Base-by-base conservation (phyloP, 2,888 invertebrate species). In the Lissocephala sabroskyi region DNA sequence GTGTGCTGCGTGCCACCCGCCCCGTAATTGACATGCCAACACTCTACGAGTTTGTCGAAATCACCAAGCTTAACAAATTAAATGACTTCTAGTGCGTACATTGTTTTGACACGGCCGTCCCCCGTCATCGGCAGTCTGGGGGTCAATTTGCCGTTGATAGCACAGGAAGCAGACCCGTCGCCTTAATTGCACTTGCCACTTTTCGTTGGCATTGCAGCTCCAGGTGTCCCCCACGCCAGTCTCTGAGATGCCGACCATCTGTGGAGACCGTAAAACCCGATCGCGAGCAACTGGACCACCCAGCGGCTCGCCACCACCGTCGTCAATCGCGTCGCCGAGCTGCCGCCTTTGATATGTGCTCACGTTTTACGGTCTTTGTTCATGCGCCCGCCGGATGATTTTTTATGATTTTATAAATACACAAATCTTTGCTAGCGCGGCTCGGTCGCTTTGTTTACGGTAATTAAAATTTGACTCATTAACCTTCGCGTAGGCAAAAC, bases 41-140 rank as follows among this genome's bases (percentile, higher is more conserved):
- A 37, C 37, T 19, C 19, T 44, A 41, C 44, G 61, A 60, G 62
- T 62, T 62, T 62, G 62, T 56, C 55, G 59, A 73, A 82, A 81
- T 81, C 80, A 77, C 73, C 66, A 75, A 80, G 77, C 82, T 79
- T 81, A 81, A 81, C 83, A 84, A 84, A 83, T 84, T 84, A 83
- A 84, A 84, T 84, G 83, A 82, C 81, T 82, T 76, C 76, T 74
- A 79, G 81, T 79, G 60, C 66, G 75, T 68, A 73, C 71, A 76
- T 73, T 74, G 78, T 78, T 74, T 78, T 74, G 79, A 78, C 78
- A 74, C 62, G 74, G 54, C 57, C 64, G 62, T n/a, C n/a, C n/a
- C n/a, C n/a, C n/a, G n/a, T n/a, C n/a, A n/a, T n/a, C n/a, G n/a
- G n/a, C n/a, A n/a, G n/a, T n/a, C n/a, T n/a, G n/a, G n/a, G n/a